A percentile compares a stretch with the other conserved stretches of the same genome.
phyloP scores from a whole-genome alignment of 2,797 vertebrate genomes.

The Etheostoma nigrum region DNA sequence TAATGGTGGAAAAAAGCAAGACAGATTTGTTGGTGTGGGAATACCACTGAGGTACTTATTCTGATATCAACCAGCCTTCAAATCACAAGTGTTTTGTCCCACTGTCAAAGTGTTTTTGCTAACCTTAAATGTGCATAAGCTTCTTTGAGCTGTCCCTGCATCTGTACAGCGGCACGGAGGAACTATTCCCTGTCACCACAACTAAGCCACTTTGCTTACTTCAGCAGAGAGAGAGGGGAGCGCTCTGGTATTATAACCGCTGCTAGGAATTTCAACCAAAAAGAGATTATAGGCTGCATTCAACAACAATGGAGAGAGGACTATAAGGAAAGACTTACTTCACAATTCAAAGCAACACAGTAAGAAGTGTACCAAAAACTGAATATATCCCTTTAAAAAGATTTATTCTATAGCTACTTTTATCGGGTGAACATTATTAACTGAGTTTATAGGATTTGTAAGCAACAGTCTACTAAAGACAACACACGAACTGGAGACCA shows the following conservation, averaged over 20 bases:
- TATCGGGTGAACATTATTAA: constrained; percentile 7
- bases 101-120: constrained; percentile 54
- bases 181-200: constrained; percentile 68
- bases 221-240: constrained; percentile 42
- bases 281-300: constrained; percentile 60
- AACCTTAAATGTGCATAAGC: constrained; percentile 74
- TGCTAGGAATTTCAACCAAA: constrained; percentile 61
- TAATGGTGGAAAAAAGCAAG: constrained; percentile 1
- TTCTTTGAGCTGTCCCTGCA: constrained; percentile 69
- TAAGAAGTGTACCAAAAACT: constrained; percentile 26
- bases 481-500: not conserved
- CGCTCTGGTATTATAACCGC: constrained; percentile 57
- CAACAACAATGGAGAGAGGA: constrained; percentile 35
- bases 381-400: constrained; percentile 36
- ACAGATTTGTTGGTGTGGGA: constrained; percentile 42
- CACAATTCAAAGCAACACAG: constrained; percentile 26
- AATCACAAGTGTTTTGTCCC: constrained; percentile 51
- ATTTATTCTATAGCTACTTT: constrained; percentile 20
- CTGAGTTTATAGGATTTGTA: constrained; percentile 2
- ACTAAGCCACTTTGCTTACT: constrained; percentile 74
- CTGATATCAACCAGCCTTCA: constrained; percentile 59
- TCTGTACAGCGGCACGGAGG: constrained; percentile 55
- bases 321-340: constrained; percentile 32
- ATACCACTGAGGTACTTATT: constrained; percentile 54
- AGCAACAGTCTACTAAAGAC: not conserved